These are phyloP conservation scores for Chrysochloris asiatica DNA, from an alignment of 2,113 vertebrate species.

Conservation along the genomic window DNA sequence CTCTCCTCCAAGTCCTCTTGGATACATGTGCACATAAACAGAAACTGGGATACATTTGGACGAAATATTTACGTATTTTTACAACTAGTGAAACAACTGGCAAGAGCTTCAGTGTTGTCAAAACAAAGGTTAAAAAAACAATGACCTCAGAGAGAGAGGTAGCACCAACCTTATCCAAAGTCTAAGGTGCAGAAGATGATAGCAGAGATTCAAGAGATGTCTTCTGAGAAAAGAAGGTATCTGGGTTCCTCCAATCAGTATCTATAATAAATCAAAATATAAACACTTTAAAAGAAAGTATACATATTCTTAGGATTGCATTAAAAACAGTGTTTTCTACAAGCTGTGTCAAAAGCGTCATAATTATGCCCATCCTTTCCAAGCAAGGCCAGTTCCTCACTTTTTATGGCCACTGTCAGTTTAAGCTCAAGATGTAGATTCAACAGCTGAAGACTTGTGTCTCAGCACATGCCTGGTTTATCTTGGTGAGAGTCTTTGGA, in stretches of 20 bases:
- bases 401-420: background rate
- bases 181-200: accelerated
- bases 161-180: constrained; percentile 72
- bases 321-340: background rate
- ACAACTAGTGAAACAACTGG: background rate
- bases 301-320: background rate
- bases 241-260: constrained; percentile 22
- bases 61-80: background rate
- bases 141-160: background rate
- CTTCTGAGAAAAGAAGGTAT: background rate
- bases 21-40: background rate
- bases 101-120: background rate
- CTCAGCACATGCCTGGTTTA: background rate
- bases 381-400: background rate
- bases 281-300: background rate
- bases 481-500: background rate
- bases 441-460: no score
- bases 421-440: background rate
- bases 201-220: background rate
- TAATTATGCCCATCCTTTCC: background rate
- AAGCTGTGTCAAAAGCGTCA: background rate
- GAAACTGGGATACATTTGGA: background rate
- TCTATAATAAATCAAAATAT: constrained; percentile 71
- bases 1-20: background rate
- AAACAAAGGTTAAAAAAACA: background rate